phyloP scores from a whole-genome alignment of 2,797 vertebrate genomes.

The Danio kyathit region DNA sequence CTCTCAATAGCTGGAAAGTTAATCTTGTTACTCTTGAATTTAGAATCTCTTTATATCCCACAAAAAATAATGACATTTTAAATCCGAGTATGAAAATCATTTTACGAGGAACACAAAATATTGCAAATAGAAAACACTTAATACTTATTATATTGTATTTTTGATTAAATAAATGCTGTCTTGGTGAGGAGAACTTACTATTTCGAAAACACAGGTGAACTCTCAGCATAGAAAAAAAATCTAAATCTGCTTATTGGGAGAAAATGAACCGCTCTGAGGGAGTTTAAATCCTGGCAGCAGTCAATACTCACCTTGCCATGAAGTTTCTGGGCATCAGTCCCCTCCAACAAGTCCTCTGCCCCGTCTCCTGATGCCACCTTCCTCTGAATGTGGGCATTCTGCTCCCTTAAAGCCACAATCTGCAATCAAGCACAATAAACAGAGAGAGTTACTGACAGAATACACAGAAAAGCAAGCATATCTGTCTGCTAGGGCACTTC shows the following conservation, averaged over 20 bases:
- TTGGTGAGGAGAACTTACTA: too few species aligned
- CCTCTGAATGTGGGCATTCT: slow-evolving; percentile 98
- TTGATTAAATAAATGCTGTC: too few species aligned
- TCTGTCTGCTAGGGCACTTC: background rate
- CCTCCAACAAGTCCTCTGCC: slow-evolving; percentile 89
- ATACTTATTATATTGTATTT: too few species aligned
- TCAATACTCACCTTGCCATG: slow-evolving; percentile 88
- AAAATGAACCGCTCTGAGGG: background rate
- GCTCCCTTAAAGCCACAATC: slow-evolving; percentile 96
- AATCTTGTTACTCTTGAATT: too few species aligned
- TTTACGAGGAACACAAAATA: too few species aligned
- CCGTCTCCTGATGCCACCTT: slow-evolving; percentile 94
- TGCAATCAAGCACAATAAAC: slow-evolving; percentile 64
- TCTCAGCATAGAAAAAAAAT: background rate
- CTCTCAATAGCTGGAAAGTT: too few species aligned
- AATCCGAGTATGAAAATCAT: too few species aligned
- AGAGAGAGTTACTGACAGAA: slow-evolving; percentile 55
- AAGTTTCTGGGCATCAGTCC: slow-evolving; percentile 89
- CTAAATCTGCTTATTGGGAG: background rate
- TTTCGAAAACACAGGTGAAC: background rate
- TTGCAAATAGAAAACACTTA: too few species aligned
- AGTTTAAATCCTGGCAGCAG: background rate
- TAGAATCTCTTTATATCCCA: too few species aligned
- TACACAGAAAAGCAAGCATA: background rate
- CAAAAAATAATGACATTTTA: too few species aligned